A percentile compares a stretch with the other conserved stretches of the same genome.
phyloP scores from a whole-genome alignment of 2,113 vertebrate species.

The Laticauda colubrina region DNA sequence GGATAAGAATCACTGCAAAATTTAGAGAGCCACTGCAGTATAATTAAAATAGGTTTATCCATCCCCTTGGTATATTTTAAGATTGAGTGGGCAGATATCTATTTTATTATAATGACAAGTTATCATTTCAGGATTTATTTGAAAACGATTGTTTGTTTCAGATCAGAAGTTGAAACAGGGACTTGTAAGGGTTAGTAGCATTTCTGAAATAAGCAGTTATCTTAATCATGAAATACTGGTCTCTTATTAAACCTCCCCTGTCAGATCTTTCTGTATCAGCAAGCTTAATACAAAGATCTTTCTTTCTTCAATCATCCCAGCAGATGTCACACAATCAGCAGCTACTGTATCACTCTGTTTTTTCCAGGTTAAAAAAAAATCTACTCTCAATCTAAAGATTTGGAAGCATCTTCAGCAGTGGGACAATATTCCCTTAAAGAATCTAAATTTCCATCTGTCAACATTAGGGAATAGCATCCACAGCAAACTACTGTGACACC shows the following conservation, averaged over 20 bases:
- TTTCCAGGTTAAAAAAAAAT: background rate
- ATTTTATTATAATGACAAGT: background rate
- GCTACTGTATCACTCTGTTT: background rate
- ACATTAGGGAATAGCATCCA: background rate
- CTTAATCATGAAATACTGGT: background rate
- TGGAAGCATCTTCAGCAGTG: background rate
- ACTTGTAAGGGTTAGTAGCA: background rate
- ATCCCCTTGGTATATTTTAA: background rate
- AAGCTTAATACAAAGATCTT: background rate
- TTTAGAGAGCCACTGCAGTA: background rate
- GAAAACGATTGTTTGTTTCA: background rate
- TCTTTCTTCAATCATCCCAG: background rate
- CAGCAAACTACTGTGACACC: background rate
- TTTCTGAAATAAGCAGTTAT: background rate
- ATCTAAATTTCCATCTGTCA: background rate
- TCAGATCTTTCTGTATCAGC: background rate
- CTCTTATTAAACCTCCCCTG: background rate
- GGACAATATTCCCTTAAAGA: background rate
- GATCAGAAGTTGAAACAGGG: background rate
- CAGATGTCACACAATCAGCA: background rate
- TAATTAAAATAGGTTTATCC: background rate
- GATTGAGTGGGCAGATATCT: background rate
- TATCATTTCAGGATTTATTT: background rate
- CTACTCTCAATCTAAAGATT: background rate
- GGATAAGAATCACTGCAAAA: background rate